These are phyloP conservation scores for Chymomyza fuscimana DNA, from an alignment of 2,888 invertebrate genomes.

Conservation along the genomic window DNA sequence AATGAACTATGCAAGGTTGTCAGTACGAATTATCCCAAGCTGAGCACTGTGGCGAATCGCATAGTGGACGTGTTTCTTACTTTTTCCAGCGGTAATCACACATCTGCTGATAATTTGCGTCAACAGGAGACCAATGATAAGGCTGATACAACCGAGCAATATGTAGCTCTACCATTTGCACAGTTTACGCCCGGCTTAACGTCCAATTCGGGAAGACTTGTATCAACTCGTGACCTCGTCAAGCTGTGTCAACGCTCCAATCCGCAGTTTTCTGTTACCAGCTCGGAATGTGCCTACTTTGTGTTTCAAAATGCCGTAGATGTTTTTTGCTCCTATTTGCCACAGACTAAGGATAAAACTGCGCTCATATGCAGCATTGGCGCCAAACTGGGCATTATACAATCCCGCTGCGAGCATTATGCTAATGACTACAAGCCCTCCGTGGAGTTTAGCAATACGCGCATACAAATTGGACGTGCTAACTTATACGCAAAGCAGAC, in stretches of 20 bases:
- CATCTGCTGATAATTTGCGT: conserved; percentile 77
- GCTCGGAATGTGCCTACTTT: conserved; percentile 80
- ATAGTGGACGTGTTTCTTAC: conserved; percentile 91
- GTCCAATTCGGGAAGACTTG: conserved; percentile 82
- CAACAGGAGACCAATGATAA: conserved; percentile 79
- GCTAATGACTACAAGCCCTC: conserved; percentile 89
- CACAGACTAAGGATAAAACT: conserved; percentile 84
- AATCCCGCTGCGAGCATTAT: conserved; percentile 90
- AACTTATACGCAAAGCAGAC: conserved; percentile 78
- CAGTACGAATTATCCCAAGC: conserved; percentile 84
- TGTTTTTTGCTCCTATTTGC: conserved; percentile 91
- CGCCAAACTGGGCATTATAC: conserved; percentile 89
- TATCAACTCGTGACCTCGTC: conserved; percentile 92
- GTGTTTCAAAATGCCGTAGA: conserved; percentile 93
- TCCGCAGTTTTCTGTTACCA: conserved; percentile 86
- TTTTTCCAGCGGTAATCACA: conserved; percentile 87
- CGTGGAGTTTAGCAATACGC: conserved; percentile 81
- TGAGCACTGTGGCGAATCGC: conserved; percentile 86
- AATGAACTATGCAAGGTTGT: conserved; percentile 88
- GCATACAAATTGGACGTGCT: conserved; percentile 87
- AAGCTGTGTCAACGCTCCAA: conserved; percentile 93
- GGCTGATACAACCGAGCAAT: conserved; percentile 66
- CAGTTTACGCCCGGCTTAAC: conserved; percentile 58
- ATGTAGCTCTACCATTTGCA: conserved; percentile 73
- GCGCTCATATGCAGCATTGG: conserved; percentile 88